Evolutionary conservation across 2,113 vertebrate genomes (phyloP), one percentile per base, ranked within the genome.

Genomic region (Chionomys nivalis): DNA sequence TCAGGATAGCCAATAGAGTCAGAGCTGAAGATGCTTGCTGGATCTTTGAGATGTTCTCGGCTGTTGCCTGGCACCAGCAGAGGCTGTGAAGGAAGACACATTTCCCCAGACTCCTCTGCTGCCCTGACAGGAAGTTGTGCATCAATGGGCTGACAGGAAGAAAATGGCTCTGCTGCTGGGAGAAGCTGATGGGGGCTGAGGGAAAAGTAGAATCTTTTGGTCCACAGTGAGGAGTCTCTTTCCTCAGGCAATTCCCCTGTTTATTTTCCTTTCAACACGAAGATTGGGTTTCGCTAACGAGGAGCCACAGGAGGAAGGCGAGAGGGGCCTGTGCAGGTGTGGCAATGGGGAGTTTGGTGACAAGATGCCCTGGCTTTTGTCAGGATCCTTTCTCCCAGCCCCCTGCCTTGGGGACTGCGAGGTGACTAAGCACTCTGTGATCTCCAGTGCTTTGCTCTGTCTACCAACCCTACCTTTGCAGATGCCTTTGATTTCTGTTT

Each of bases 121-220:
- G 68, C 68, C 79, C 76, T 44, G 42, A 75, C 87, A 87, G 96
- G 95, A 97, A 95, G 96, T 8, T 63, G 92, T 95, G 95, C 78
- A 87, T 96, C 96, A 83, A 49, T 21, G 23, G 92, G 77, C 83
- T 70, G 94, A 89, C 82, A 83, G 95, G 94, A 89, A 97, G 96
- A 95, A 96, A 92, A 76, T 36, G 75, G 75, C 83, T 94, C 12
- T 78, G 89, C 83, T 49, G 21, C 55, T 44, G 47, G 96, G 89
- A 76, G 89, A 28, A 11, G 12, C 79, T 36, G 87, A 26, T 26
- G 49, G 28, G 79, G 91, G 63, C 87, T 13, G 39, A 61, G 76
- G 93, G 88, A 78, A 33, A 42, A 72, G 90, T 52, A 31, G 79
- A 63, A 28, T 76, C 3, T 3, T 73, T 24, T 24, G 21, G 31